A percentile compares a stretch with the other conserved stretches of the same genome.
These are phyloP conservation scores for silkworm (Bombyx mori) DNA, from an alignment of 1,140 invertebrate genomes.

Conservation along the genomic window ASM3026992v2 NC_085131.1:11769001-11769500, in stretches of 20 bases:
- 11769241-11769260: neutral
- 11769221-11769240: neutral
- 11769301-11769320: too few species aligned
- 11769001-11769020: constrained; percentile 4
- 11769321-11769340: neutral
- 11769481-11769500: neutral
- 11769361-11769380: neutral
- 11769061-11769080: constrained; percentile 33
- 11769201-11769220: constrained; percentile 2
- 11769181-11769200: neutral
- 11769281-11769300: neutral
- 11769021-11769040: constrained; percentile 25
- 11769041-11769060: constrained; percentile 27
- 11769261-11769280: neutral
- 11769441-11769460: neutral
- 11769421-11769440: neutral
- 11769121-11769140: constrained; percentile 44
- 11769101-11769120: constrained; percentile 13
- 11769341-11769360: constrained; percentile 1
- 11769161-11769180: neutral
- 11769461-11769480: neutral
- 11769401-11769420: neutral
- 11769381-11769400: neutral
- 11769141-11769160: constrained; percentile 19
- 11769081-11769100: constrained; percentile 33